phyloP scores from a whole-genome alignment of 2,113 vertebrate genomes.

The Lagopus leucura region DNA sequence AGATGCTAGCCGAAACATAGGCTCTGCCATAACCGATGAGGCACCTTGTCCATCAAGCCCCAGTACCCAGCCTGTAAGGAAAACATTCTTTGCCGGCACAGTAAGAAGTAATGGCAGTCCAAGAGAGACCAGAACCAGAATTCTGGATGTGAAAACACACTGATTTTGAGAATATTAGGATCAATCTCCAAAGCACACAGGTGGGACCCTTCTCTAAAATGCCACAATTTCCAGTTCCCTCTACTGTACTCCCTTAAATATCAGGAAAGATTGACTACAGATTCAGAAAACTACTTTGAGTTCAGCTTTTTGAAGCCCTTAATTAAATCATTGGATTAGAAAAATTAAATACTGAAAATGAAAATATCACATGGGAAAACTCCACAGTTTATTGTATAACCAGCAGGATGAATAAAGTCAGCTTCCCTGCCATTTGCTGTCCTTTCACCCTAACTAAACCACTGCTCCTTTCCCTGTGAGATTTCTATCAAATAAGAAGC shows the following conservation, averaged over 20 bases:
- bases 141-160: not conserved
- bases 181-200: not conserved
- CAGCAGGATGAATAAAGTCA: not conserved
- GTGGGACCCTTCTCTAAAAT: not conserved
- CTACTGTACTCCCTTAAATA: not conserved
- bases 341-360: not conserved
- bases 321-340: not conserved
- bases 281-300: not conserved
- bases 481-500: not conserved
- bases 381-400: not conserved
- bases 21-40: conserved; percentile 30
- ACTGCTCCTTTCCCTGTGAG: not conserved
- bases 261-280: not conserved
- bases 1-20: conserved; percentile 7
- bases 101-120: not conserved
- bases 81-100: not conserved
- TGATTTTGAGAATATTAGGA: not conserved
- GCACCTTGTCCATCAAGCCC: conserved; percentile 33
- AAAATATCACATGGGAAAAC: not conserved
- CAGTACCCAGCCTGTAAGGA: not conserved
- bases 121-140: not conserved
- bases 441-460: not conserved
- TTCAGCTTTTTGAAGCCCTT: not conserved
- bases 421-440: not conserved
- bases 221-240: not conserved